Evolutionary conservation across 2,113 vertebrate genomes (phyloP).

Genomic region (Nibea albiflora): DNA sequence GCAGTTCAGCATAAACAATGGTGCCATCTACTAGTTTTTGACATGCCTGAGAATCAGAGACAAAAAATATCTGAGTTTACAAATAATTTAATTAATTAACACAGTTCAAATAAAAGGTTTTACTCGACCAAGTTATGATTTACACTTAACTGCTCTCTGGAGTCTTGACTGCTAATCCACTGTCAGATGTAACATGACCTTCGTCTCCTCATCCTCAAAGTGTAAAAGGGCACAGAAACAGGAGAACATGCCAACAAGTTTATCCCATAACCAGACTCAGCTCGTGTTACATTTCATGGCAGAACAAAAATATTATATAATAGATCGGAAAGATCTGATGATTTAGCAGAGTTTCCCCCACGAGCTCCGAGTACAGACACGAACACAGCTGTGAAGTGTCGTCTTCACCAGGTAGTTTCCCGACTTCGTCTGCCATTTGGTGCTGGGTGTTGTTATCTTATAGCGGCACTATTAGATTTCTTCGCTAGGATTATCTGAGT

Average conservation of each 20-base stretch:
- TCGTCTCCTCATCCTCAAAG: not conserved
- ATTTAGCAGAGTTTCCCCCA: not conserved
- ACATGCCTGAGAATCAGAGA: not conserved
- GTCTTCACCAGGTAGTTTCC: too few species aligned
- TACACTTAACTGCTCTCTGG: not conserved
- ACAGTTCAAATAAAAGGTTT: too few species aligned
- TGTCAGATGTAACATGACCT: slow-evolving; percentile 16
- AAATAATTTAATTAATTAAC: not conserved
- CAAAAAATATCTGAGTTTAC: not conserved
- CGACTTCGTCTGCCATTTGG: not conserved
- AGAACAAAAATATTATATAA: not conserved
- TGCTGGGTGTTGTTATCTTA: not conserved
- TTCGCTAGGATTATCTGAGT: not conserved
- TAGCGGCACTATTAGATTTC: not conserved
- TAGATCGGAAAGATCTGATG: not conserved
- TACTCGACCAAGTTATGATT: not conserved
- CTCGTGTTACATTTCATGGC: slow-evolving; percentile 7
- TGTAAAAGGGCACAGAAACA: not conserved
- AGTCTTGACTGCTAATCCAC: not conserved
- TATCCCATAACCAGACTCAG: not conserved
- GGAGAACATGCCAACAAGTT: not conserved
- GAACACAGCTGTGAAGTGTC: not conserved
- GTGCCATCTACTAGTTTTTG: too few species aligned
- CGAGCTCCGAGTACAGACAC: not conserved
- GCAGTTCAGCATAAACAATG: not conserved